phyloP scores from a whole-genome alignment of 2,888 invertebrate genomes.

The Thereva nobilitata region DNA sequence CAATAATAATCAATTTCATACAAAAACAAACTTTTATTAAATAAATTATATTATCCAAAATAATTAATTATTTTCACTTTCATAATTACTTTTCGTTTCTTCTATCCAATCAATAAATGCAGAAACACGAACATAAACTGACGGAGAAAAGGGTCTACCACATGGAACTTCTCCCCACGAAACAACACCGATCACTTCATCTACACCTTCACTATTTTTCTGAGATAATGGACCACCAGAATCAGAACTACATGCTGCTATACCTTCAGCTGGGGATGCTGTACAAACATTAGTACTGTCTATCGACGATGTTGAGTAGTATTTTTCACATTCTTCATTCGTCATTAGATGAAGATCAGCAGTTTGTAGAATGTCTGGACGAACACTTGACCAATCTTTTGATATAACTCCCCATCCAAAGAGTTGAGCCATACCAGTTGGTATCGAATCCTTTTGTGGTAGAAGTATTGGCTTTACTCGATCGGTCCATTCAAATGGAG shows the following conservation, averaged over 20 bases:
- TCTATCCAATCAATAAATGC: constrained; percentile 49
- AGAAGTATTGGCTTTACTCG: constrained; percentile 29
- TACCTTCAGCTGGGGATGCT: constrained; percentile 1
- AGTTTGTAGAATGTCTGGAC: constrained; percentile 33
- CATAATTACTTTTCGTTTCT: constrained; percentile 16
- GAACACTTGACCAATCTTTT: neutral
- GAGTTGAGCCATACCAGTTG: constrained; percentile 2
- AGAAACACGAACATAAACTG: constrained; percentile 52
- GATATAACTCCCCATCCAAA: constrained; percentile 36
- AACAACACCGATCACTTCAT: constrained; percentile 51
- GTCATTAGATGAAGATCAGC: constrained; percentile 33
- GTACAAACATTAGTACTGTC: constrained; percentile 34
- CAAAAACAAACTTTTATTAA: no score
- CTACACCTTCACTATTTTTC: neutral
- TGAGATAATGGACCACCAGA: constrained; percentile 35
- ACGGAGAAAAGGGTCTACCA: constrained; percentile 45
- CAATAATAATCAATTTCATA: no score
- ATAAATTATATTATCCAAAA: no score
- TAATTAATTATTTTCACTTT: neutral
- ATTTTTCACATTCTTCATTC: constrained; percentile 6
- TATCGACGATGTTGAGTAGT: neutral
- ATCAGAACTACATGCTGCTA: constrained; percentile 27
- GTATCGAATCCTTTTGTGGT: constrained; percentile 6
- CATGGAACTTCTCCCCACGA: constrained; percentile 55
- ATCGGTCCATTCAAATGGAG: constrained; percentile 21